Conservation (phyloP, 1,140 invertebrate species). For the Bombus ignitus region DNA sequence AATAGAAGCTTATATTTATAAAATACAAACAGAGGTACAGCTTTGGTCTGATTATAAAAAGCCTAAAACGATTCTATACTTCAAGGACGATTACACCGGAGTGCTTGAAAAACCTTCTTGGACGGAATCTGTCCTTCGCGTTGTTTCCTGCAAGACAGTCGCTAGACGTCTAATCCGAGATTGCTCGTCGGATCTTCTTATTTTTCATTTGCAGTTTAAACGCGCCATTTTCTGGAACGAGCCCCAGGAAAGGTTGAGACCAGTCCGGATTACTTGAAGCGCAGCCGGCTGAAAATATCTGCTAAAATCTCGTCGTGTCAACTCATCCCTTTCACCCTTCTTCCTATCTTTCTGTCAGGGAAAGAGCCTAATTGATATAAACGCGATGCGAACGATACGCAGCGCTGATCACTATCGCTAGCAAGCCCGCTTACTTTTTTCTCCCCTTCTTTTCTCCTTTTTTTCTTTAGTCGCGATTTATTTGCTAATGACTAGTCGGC, state of each 20-base stretch:
- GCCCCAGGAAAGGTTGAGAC: background rate
- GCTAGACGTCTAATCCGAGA: background rate
- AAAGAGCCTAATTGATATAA: slow-evolving; percentile 29
- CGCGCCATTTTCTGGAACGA: slow-evolving; percentile 6
- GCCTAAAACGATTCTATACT: background rate
- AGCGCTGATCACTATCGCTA: background rate
- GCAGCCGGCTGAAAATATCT: slow-evolving; percentile 12
- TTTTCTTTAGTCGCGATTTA: background rate
- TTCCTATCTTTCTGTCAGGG: background rate
- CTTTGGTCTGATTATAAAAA: background rate
- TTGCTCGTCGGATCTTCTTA: background rate
- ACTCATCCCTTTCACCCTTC: background rate
- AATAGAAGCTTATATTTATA: background rate
- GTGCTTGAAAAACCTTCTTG: background rate
- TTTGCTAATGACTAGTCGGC: slow-evolving; percentile 25
- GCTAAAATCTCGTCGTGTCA: slow-evolving; percentile 19
- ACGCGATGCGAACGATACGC: slow-evolving; percentile 17
- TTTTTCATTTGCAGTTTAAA: slow-evolving; percentile 29
- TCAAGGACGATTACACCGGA: background rate
- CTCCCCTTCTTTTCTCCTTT: background rate
- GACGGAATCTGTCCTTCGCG: background rate
- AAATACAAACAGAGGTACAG: background rate
- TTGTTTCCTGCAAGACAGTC: background rate
- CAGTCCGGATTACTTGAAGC: slow-evolving; percentile 22
- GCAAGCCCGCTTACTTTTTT: background rate